phyloP scores from a whole-genome alignment of 2,888 invertebrate genomes.

The Agonopterix alstromeriana region DNA sequence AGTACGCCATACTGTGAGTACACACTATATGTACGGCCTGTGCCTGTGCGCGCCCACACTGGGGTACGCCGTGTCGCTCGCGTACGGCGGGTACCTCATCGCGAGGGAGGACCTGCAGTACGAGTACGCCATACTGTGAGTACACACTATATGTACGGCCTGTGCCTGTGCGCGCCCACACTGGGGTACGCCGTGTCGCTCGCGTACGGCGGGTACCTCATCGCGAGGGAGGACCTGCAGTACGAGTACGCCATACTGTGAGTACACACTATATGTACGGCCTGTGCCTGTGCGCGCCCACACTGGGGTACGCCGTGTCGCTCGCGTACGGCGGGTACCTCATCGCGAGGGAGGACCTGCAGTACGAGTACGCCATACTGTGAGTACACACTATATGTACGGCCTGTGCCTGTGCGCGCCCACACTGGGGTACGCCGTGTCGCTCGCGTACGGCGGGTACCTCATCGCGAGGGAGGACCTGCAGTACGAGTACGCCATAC shows the following conservation, averaged over 20 bases:
- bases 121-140: constrained; percentile 82
- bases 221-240: constrained; percentile 76
- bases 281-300: constrained; percentile 81
- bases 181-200: constrained; percentile 83
- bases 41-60: constrained; percentile 83
- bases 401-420: constrained; percentile 83
- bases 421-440: constrained; percentile 82
- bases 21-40: constrained; percentile 80
- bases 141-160: constrained; percentile 78
- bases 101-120: constrained; percentile 78
- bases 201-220: constrained; percentile 82
- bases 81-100: constrained; percentile 83
- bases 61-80: constrained; percentile 83
- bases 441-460: constrained; percentile 83
- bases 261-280: constrained; percentile 80
- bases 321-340: constrained; percentile 83
- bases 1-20: constrained; percentile 81
- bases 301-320: constrained; percentile 82
- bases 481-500: constrained; percentile 80
- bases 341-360: constrained; percentile 77
- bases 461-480: constrained; percentile 79
- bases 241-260: constrained; percentile 83
- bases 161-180: constrained; percentile 82
- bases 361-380: constrained; percentile 82
- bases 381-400: constrained; percentile 78